Conservation (phyloP, 2,113 vertebrate genomes). For the Gavialis gangeticus region DNA sequence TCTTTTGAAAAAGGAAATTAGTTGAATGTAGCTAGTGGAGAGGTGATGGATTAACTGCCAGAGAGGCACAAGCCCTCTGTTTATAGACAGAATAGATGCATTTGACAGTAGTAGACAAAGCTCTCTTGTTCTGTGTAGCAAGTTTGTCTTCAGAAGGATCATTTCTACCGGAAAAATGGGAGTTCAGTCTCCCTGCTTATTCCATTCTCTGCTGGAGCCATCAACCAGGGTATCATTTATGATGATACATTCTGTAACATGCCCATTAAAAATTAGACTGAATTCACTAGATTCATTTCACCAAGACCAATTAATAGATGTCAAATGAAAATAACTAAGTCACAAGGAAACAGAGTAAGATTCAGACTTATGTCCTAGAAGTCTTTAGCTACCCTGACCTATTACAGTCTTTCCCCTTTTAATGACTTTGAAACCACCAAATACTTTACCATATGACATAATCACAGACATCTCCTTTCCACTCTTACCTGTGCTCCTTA, state of each 20-base stretch:
- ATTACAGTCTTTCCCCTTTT: neutral
- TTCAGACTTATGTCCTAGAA: neutral
- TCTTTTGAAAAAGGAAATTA: neutral
- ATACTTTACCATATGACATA: neutral
- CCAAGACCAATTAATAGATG: neutral
- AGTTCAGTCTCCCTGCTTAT: neutral
- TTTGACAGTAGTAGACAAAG: neutral
- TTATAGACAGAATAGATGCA: neutral
- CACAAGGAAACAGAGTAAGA: neutral
- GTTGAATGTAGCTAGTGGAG: neutral
- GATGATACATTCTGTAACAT: neutral
- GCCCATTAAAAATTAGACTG: neutral
- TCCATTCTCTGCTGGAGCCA: neutral
- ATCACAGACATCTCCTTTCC: neutral
- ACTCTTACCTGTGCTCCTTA: neutral
- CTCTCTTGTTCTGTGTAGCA: rapidly evolving
- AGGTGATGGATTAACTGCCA: neutral
- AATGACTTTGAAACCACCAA: neutral
- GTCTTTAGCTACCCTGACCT: neutral
- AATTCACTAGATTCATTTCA: neutral
- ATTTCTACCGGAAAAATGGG: rapidly evolving
- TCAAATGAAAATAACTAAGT: neutral
- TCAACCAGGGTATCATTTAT: rapidly evolving
- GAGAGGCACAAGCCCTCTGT: neutral
- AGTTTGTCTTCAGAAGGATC: neutral